Base-by-base conservation (phyloP, 2,888 invertebrate genomes). In the Euplexia lucipara region DNA sequence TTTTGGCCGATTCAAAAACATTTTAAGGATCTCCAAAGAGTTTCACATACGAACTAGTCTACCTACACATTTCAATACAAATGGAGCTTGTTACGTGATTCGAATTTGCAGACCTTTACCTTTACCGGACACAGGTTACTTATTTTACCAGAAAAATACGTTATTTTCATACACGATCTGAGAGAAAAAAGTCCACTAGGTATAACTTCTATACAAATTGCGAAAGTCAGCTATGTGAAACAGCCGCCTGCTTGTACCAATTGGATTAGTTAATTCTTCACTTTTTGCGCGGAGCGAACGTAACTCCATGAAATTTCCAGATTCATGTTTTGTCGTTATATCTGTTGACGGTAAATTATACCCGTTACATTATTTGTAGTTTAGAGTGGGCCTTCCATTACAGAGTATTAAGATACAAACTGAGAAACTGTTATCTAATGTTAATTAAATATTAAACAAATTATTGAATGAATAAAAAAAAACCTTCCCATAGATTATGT, bases 11-110 rank as follows among this genome's bases (percentile, higher is more conserved):
- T 51, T 18, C 7, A 1, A 26, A 1, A 8, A 42, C 18, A 32
- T 4, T 18, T 56, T 41, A 26, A 1, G 5, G 14, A 7, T 70
- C 20, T 30, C 34, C 14, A 37, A 34, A 51, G 14, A 9, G 16
- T 32, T 35, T 45, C 5, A 22, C 7, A 18, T 14, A 18, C 3
- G 26, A 26, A 26, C 26, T 3, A 5, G 26, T 5, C n/a, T n/a
- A n/a, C n/a, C n/a, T n/a, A 44, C 14, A 9, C 22, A 61, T 51
- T 70, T 51, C 9, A 10, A 30, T 51, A 35, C 16, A 71, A 63
- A 51, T 51, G n/a, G 16, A n/a, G 12, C 26, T 12, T 8, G 10
- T 32, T 62, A 62, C 49, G 70, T 61, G 49, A 39, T 30, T 47
- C 10, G 34, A 63, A 45, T 63, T 45, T 34, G n/a, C 22, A n/a